Evolutionary conservation across 2,888 invertebrate genomes (phyloP).

Genomic region (Podabrus alpinus): DNA sequence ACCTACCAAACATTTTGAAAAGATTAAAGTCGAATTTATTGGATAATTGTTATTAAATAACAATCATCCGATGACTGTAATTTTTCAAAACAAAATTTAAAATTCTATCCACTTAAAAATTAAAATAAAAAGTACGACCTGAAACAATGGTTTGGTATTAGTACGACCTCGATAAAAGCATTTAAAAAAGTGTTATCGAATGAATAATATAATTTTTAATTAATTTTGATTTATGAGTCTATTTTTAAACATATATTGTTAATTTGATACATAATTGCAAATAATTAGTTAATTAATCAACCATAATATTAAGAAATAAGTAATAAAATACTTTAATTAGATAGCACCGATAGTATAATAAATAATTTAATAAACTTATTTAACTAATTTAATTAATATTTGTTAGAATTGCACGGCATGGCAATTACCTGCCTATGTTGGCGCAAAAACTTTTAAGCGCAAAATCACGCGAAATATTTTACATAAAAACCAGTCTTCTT

Average conservation of each 20-base stretch:
- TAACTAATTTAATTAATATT: neutral
- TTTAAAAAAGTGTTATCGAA: neutral
- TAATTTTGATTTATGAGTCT: neutral
- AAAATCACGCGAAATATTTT: slow-evolving; percentile 26
- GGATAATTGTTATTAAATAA: neutral
- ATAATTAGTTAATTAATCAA: neutral
- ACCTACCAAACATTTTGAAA: too few species aligned
- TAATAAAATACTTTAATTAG: neutral
- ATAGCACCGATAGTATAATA: neutral
- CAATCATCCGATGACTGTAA: neutral
- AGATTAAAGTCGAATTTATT: neutral
- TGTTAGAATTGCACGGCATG: neutral
- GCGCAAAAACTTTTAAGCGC: slow-evolving; percentile 22
- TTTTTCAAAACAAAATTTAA: neutral
- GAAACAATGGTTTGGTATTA: neutral
- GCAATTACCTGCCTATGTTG: neutral
- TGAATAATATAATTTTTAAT: neutral
- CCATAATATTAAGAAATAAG: neutral
- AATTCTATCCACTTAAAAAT: neutral
- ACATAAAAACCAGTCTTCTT: slow-evolving; percentile 24
- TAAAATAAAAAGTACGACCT: neutral
- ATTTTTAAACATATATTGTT: neutral
- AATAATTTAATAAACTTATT: too few species aligned
- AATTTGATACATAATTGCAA: neutral
- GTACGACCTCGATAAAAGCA: neutral